Percentiles rank a stretch among this genome's conserved stretches.
Conservation (phyloP, 2,888 invertebrate genomes). For the Mechanitis mazaeus region DNA sequence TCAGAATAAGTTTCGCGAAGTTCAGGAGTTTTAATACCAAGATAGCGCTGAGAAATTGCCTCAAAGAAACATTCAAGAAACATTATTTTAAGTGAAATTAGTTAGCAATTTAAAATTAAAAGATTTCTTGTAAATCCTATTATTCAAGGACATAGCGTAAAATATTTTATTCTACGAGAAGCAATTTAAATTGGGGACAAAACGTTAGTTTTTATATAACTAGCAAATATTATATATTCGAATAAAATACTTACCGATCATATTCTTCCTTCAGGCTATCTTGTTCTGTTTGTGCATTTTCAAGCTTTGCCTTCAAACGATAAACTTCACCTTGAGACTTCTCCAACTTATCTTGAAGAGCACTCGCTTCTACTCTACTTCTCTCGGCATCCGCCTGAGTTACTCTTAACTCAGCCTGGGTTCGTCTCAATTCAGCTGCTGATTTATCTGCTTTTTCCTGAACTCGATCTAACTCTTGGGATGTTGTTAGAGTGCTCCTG, state of each 20-base stretch:
- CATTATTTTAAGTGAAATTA: constrained; percentile 3
- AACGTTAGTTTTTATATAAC: too few relatives aligned
- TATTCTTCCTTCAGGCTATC: constrained; percentile 95
- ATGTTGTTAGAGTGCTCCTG: constrained; percentile 86
- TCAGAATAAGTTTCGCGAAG: neutral
- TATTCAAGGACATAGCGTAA: neutral
- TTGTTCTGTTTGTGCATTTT: constrained; percentile 96
- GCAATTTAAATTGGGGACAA: too few relatives aligned
- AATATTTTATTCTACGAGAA: too few relatives aligned
- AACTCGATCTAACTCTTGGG: constrained; percentile 88
- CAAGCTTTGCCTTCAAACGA: constrained; percentile 93
- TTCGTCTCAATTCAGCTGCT: constrained; percentile 87
- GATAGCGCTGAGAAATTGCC: neutral
- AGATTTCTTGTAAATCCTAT: neutral
- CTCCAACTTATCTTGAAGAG: constrained; percentile 93
- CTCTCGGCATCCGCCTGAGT: constrained; percentile 94
- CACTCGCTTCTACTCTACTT: constrained; percentile 87
- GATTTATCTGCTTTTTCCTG: constrained; percentile 92
- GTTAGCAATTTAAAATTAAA: neutral
- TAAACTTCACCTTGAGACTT: constrained; percentile 97
- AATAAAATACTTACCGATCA: constrained; percentile 75
- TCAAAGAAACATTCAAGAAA: constrained; percentile 5
- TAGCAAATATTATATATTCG: too few relatives aligned
- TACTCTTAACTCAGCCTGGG: constrained; percentile 92
- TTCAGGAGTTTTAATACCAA: constrained; percentile 1